Evolutionary conservation across 2,797 vertebrate genomes (phyloP), one percentile per base, ranked within the genome.

Genomic region (Fratercula arctica): DNA sequence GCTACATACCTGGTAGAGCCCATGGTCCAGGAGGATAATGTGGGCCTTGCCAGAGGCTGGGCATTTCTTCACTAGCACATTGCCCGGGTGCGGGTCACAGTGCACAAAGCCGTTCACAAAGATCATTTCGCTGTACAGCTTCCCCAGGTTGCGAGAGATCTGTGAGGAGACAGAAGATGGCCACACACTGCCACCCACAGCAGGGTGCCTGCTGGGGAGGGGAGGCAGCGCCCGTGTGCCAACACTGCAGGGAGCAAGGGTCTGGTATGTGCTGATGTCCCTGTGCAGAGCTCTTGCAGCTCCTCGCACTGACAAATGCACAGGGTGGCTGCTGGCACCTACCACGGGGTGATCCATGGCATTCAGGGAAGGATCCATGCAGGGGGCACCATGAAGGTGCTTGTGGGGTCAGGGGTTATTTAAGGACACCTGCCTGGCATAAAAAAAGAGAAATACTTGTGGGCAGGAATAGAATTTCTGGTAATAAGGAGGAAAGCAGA

Each of bases 81-180:
- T 99, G 69, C 99, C 99, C 0, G 99, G 99, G 95, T 99, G 99
- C 1, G 99, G 99, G 93, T 99, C 99, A 61, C 99, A 99, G 97
- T 99, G 99, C 86, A 99, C 99, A 13, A 99, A 99, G 69, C 99
- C 99, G 0, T 99, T 98, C 94, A 99, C 98, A 56, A 99, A 99
- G 95, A 99, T 99, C 99, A 99, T 99, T 97, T 99, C 99, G 0
- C 99, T 99, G 98, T 99, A 99, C 91, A 99, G 97, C 91, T 98
- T 99, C 16, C 99, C 99, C 96, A 99, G 93, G 93, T 99, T 98
- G 93, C 98, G 98, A 4, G 99, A 99, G 91, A 99, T 98, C 99
- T 99, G 96, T 85, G 76, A 92, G 73, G 26, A 94, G 70, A 91
- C 67, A 89, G n/a, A 64, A 81, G n/a, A 60, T 43, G 53, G 67